A percentile compares a stretch with the other conserved stretches of the same genome.
Evolutionary conservation across 2,113 vertebrate genomes (phyloP).

Genomic region (Austrofundulus limnaeus): DNA sequence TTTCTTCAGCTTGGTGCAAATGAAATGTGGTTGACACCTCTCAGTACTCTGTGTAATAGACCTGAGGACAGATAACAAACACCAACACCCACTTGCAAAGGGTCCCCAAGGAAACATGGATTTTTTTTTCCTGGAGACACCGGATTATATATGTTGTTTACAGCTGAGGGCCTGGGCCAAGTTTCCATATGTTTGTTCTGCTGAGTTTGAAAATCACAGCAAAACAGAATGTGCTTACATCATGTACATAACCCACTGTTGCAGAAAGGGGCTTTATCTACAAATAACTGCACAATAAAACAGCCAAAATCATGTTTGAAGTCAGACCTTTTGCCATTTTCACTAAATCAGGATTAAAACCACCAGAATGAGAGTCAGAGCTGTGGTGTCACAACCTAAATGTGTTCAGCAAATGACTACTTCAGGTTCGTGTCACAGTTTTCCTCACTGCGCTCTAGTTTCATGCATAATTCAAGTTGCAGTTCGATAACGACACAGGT

Average conservation of each 20-base stretch:
- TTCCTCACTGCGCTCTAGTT: conserved; percentile 1
- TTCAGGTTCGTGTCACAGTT: background rate
- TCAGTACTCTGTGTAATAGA: conserved; percentile 9
- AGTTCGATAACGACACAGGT: too few relatives aligned
- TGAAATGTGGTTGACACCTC: conserved; percentile 17
- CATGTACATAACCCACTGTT: background rate
- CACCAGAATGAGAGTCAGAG: conserved; percentile 9
- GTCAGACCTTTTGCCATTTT: conserved; percentile 1
- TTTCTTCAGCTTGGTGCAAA: conserved; percentile 19
- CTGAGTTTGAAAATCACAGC: conserved; percentile 16
- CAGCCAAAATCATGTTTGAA: background rate
- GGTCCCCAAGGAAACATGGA: conserved; percentile 14
- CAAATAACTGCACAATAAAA: conserved; percentile 26
- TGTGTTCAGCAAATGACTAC: background rate
- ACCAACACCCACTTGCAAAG: conserved; percentile 5
- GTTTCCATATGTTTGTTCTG: conserved; percentile 12
- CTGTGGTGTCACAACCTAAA: conserved; percentile 30
- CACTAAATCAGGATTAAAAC: conserved; percentile 1
- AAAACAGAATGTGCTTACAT: background rate
- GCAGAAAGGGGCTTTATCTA: background rate
- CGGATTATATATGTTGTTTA: conserved; percentile 29
- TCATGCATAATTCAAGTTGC: conserved; percentile 32
- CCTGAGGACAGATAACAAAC: conserved; percentile 7
- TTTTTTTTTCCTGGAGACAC: conserved; percentile 17
- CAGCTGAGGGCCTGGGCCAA: conserved; percentile 19